Percentiles rank a stretch among this genome's conserved stretches.
phyloP scores from a whole-genome alignment of 2,888 invertebrate genomes.

The Hydroisotoma schaefferi region DNA sequence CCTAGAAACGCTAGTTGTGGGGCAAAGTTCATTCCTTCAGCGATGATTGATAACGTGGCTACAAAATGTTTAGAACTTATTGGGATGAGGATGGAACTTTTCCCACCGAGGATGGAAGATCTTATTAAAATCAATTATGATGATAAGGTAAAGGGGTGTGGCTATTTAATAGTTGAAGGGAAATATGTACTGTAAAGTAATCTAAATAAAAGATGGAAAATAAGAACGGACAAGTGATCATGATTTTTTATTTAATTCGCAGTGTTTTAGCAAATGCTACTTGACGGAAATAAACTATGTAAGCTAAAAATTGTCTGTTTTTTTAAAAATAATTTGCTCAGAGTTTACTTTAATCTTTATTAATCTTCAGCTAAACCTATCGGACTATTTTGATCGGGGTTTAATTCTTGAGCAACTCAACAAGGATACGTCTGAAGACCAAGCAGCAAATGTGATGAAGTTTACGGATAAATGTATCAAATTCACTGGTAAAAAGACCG shows the following conservation, averaged over 20 bases:
- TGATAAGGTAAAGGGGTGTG: constrained; percentile 11
- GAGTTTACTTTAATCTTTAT: not conserved
- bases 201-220: not conserved
- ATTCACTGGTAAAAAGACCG: not conserved
- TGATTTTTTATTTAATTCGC: not conserved
- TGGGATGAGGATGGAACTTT: constrained; percentile 6
- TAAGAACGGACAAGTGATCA: not conserved
- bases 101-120: constrained; percentile 13
- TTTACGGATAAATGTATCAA: not conserved
- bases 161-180: not conserved
- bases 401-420: constrained; percentile 2
- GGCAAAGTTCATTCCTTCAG: not conserved
- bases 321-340: not conserved
- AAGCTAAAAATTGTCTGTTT: not conserved
- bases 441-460: not conserved
- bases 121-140: constrained; percentile 11
- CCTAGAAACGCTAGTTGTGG: not conserved
- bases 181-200: not conserved
- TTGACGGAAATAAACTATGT: constrained; percentile 12
- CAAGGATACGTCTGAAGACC: not conserved
- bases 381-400: not conserved
- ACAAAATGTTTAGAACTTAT: not conserved
- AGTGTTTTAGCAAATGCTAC: constrained; percentile 17
- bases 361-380: not conserved
- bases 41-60: not conserved